Conservation (phyloP, 2,797 vertebrate species). For the Molothrus ater region DNA sequence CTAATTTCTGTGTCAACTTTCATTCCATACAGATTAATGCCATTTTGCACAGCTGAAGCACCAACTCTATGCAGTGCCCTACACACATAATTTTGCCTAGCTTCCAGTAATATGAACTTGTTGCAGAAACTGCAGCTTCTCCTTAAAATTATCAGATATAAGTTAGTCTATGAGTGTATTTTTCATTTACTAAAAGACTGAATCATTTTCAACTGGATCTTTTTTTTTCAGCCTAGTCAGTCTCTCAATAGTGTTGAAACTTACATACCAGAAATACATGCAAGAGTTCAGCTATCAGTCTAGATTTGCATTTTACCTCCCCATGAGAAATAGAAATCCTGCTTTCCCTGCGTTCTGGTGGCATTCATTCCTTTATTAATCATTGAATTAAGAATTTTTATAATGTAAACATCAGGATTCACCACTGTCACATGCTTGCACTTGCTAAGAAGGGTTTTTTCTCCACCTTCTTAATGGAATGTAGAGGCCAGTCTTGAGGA, state of each 20-base stretch:
- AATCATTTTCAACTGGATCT: not conserved
- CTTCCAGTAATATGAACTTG: not conserved
- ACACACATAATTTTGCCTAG: not conserved
- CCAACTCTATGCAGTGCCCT: not conserved
- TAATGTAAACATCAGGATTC: not conserved
- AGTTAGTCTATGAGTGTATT: not conserved
- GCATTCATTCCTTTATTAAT: not conserved
- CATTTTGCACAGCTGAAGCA: not conserved
- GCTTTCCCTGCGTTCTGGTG: not conserved
- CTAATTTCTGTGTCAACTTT: conserved; percentile 30
- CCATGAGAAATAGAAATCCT: not conserved
- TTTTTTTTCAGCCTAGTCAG: not conserved
- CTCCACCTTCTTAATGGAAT: not conserved
- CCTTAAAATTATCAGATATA: not conserved
- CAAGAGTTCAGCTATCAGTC: not conserved
- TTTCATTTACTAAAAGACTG: not conserved
- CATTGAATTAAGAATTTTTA: not conserved
- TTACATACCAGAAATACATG: not conserved
- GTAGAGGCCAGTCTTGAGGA: not conserved
- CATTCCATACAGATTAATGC: not conserved
- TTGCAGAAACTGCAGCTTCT: not conserved
- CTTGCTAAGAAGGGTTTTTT: not conserved
- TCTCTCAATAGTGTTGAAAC: not conserved
- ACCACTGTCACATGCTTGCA: not conserved
- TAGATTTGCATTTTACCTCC: not conserved